A percentile compares a stretch with the other conserved stretches of the same genome.
Conservation (phyloP, 2,113 vertebrate species). For the Crotalus helleri region DNA sequence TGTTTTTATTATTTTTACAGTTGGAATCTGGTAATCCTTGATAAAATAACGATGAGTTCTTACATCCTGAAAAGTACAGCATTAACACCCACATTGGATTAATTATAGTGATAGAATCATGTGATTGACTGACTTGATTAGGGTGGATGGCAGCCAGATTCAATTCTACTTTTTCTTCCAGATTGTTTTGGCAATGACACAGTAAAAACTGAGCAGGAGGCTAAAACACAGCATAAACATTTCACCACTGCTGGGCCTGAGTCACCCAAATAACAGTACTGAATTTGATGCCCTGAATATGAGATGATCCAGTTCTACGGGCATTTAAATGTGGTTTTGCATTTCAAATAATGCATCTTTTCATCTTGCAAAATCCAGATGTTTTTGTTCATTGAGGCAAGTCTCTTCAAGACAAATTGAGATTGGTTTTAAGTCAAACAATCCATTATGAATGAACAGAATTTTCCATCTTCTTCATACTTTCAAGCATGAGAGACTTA, state of each 20-base stretch:
- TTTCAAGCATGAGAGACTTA: slow-evolving; percentile 9
- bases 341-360: not conserved
- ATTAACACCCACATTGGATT: not conserved
- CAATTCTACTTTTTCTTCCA: not conserved
- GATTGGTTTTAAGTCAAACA: slow-evolving; percentile 35
- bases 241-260: not conserved
- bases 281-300: not conserved
- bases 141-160: not conserved
- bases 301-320: not conserved
- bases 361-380: slow-evolving; percentile 25
- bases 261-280: not conserved
- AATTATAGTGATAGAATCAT: not conserved
- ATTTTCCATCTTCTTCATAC: slow-evolving; percentile 29
- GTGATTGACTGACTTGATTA: not conserved
- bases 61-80: not conserved
- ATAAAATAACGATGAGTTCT: not conserved
- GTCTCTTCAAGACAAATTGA: slow-evolving; percentile 30
- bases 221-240: not conserved
- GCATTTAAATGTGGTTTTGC: not conserved
- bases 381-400: slow-evolving; percentile 36
- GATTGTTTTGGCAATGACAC: not conserved
- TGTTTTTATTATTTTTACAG: not conserved
- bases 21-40: not conserved
- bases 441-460: slow-evolving; percentile 23
- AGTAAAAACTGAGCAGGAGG: not conserved